Evolutionary conservation across 2,888 invertebrate species (phyloP), one percentile per base, ranked within the genome.

Genomic region (Megalurothrips usitatus): DNA sequence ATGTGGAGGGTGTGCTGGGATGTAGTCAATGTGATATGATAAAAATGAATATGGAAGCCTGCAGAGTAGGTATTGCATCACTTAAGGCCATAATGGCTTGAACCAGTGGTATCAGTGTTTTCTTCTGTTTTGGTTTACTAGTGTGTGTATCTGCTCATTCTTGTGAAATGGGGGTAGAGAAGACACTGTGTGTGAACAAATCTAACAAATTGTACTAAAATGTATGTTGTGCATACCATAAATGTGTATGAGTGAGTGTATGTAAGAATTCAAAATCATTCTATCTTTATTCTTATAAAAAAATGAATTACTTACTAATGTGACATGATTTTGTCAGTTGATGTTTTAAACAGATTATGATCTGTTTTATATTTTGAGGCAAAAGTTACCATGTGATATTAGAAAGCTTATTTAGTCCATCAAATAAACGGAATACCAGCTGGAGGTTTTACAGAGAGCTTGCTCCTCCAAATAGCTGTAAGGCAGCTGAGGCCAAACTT

Each of bases 401-500:
- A 23, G 26, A 75, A 75, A 75, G 68, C 68, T 26, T 75, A 75
- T 26, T 75, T 26, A 75, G 68, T 75, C 68, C 23, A 75, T 75
- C 68, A 12, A 26, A 75, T 75, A 23, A 58, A 10, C 23, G 68
- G 68, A 75, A 26, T 75, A 75, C 12, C 68, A 75, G 68, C 26
- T 23, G 17, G 58, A 58, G 58, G 58, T 58, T 19, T 58, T 58
- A 58, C 34, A 43, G 34, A 43, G 34, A 43, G 34, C 34, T 43
- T 43, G 34, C n/a, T 75, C 23, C 68, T 75, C 68, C 23, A 23
- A 8, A 11, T 75, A 75, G 68, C 68, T 75, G 68, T 75, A 75
- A 75, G 68, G 68, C 68, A 75, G 68, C 68, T 75, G 68, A 75
- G 68, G 68, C 68, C 68, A 75, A 75, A 75, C 68, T 75, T 58